These are phyloP conservation scores for Agriopis marginaria DNA, from an alignment of 2,888 invertebrate genomes.

Conservation along the genomic window DNA sequence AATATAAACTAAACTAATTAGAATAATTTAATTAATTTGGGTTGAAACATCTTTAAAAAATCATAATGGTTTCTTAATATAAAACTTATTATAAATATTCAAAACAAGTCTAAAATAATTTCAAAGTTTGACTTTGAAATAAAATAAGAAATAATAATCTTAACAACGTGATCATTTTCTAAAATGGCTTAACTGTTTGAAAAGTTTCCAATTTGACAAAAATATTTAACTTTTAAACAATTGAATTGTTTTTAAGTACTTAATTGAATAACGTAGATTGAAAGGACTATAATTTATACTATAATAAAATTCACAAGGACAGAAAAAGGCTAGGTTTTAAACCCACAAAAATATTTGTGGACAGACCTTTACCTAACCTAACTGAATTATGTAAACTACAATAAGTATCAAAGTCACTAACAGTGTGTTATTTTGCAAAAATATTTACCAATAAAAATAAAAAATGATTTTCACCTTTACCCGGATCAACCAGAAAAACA, in stretches of 20 bases:
- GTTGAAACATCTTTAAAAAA: background rate
- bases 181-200: background rate
- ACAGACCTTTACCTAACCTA: too few relatives aligned
- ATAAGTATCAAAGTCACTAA: too few relatives aligned
- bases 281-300: background rate
- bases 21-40: too few relatives aligned
- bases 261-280: background rate
- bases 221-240: background rate
- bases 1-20: too few relatives aligned
- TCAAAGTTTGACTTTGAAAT: background rate
- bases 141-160: background rate
- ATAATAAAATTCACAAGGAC: background rate
- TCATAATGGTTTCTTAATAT: background rate
- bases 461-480: constrained; percentile 7
- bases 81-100: background rate
- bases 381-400: too few relatives aligned
- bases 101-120: background rate
- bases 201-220: constrained; percentile 13
- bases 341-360: too few relatives aligned
- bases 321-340: too few relatives aligned
- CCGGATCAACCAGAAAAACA: constrained; percentile 17
- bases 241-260: background rate
- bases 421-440: background rate
- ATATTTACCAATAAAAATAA: background rate
- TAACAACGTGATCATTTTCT: background rate